Conservation (phyloP, 2,888 invertebrate genomes). For the Pristionchus fissidentatus region DNA sequence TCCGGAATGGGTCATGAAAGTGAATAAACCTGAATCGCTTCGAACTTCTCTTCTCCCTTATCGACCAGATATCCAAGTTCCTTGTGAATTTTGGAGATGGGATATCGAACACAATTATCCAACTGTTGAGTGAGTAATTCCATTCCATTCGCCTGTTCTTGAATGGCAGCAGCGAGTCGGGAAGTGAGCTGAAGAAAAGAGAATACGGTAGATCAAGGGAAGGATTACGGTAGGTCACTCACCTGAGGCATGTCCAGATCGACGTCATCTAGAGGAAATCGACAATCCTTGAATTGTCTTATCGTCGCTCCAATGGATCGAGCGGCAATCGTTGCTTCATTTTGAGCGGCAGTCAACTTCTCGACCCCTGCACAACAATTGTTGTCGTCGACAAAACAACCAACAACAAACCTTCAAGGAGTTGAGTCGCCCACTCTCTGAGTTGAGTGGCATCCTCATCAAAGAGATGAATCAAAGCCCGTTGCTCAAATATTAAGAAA, state of each 20-base stretch:
- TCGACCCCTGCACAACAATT: constrained; percentile 17
- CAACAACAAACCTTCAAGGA: constrained; percentile 7
- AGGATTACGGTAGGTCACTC: not conserved
- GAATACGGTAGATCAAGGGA: not conserved
- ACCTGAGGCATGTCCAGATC: constrained; percentile 48
- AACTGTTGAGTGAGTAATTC: constrained; percentile 44
- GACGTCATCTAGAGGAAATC: constrained; percentile 43
- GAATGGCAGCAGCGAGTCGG: constrained; percentile 11
- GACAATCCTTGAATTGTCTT: constrained; percentile 14
- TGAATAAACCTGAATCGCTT: not conserved
- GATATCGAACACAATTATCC: constrained; percentile 47
- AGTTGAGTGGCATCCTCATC: constrained; percentile 41
- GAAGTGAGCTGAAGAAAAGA: constrained; percentile 13
- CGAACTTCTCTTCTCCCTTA: constrained; percentile 10
- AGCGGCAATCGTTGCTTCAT: constrained; percentile 13
- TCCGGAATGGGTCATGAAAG: too few species aligned
- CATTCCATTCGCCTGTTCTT: constrained; percentile 38
- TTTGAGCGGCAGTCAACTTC: constrained; percentile 11
- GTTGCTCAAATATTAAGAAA: constrained; percentile 6
- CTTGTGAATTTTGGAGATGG: constrained; percentile 33
- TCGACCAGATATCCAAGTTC: constrained; percentile 36
- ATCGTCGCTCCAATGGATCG: not conserved
- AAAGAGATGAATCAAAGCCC: constrained; percentile 35
- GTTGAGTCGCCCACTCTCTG: constrained; percentile 9
- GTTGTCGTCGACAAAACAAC: not conserved